phyloP scores from a whole-genome alignment of 2,113 vertebrate species.

The Atherinomorus stipes region DNA sequence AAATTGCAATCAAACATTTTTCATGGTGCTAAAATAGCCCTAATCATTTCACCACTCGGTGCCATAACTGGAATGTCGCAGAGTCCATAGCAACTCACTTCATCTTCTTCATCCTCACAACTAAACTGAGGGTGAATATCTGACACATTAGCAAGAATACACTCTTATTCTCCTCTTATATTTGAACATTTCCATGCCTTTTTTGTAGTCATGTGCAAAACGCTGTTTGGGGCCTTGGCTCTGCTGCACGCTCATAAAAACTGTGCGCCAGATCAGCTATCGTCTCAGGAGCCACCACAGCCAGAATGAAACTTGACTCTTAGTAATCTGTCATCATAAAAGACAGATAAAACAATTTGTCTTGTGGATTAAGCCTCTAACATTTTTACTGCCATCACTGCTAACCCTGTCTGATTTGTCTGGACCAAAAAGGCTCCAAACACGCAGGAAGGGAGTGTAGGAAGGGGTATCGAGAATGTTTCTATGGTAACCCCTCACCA shows the following conservation, averaged over 20 bases:
- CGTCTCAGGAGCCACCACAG: conserved; percentile 17
- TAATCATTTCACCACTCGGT: background rate
- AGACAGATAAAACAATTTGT: conserved; percentile 37
- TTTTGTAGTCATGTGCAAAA: background rate
- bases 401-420: conserved; percentile 60
- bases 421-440: conserved; percentile 55
- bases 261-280: conserved; percentile 24
- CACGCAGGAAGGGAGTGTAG: conserved; percentile 57
- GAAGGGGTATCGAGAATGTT: conserved; percentile 67
- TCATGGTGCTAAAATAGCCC: background rate
- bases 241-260: conserved; percentile 32
- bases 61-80: background rate
- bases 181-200: conserved; percentile 6
- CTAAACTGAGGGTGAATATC: conserved; percentile 26
- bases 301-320: conserved; percentile 44
- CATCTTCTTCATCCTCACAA: conserved; percentile 14
- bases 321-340: conserved; percentile 50
- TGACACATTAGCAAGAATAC: conserved; percentile 41
- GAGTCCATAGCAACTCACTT: background rate
- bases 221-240: conserved; percentile 34
- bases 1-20: background rate
- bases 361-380: conserved; percentile 53
- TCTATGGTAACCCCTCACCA: conserved; percentile 78
- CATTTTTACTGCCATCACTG: conserved; percentile 55
- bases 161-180: conserved; percentile 50